Evolutionary conservation across 2,113 vertebrate genomes (phyloP), one percentile per base, ranked within the genome.

Genomic region (Parotia lawesii): DNA sequence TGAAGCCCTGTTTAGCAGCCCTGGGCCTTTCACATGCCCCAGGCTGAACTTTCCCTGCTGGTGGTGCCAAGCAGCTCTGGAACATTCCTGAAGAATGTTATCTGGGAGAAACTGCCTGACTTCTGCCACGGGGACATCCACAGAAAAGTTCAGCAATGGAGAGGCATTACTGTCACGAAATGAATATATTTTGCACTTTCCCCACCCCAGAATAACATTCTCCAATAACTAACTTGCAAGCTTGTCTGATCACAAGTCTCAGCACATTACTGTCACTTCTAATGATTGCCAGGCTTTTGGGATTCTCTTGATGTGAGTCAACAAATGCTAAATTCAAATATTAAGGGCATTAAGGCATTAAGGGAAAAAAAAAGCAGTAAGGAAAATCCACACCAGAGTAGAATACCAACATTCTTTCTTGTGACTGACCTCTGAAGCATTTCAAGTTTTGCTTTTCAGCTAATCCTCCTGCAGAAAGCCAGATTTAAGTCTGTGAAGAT

Each of bases 21-120:
- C 51, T 20, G 54, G 56, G 48, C 70, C 47, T 83, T 95, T 96
- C 87, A 70, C 90, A 89, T 86, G 92, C 72, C 61, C 77, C 75
- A 92, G 73, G 65, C 57, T 89, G 84, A 93, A 86, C 92, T 86
- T 85, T 65, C 62, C 60, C 70, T 48, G 71, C 2, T 21, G 1
- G 29, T 51, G n/a, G 57, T 89, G 57, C 86, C 84, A 80, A 81
- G 57, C 61, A 87, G 53, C 54, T 85, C 60, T 88, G 61, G 73
- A 91, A 91, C 47, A 76, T 78, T 84, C 35, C 71, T 87, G 7
- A 89, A 75, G 15, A 89, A 87, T 33, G 16, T 82, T 16, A 93
- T 8, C 45, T 71, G 57, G 27, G 77, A 89, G 28, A 73, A 95
- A 82, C 15, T 45, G n/a, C 73, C 29, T 21, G 31, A 80, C 51